These are phyloP conservation scores for Actinostola sp. DNA, from an alignment of 92 coral and sea anemone genomes.

Conservation along the genomic window DNA sequence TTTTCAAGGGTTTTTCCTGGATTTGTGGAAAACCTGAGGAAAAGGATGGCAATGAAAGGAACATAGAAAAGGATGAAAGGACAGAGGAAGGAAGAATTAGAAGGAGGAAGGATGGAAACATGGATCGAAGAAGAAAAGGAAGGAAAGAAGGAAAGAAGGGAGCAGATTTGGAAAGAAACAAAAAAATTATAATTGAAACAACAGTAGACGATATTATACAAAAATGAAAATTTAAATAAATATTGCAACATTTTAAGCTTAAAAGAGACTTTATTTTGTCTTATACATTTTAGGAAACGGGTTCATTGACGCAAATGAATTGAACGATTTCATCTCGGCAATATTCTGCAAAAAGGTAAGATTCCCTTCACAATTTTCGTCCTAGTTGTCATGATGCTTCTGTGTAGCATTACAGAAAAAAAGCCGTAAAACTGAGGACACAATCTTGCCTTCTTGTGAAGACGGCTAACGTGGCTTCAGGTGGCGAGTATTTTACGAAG, in stretches of 20 bases:
- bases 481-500: no score
- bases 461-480: no score
- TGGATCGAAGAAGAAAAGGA: not conserved
- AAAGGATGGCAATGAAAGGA: not conserved
- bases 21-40: not conserved
- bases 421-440: not conserved
- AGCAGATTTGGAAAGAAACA: not conserved
- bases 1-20: no score
- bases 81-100: not conserved
- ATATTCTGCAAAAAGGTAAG: slow-evolving; percentile 14
- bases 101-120: not conserved
- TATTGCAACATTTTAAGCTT: not conserved
- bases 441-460: no score
- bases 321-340: slow-evolving; percentile 57
- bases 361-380: not conserved
- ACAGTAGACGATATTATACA: no score
- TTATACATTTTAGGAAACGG: slow-evolving; percentile 62
- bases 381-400: not conserved
- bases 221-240: no score
- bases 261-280: not conserved
- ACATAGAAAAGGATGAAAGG: not conserved
- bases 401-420: not conserved
- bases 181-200: no score
- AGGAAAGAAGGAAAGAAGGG: not conserved
- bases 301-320: slow-evolving; percentile 67